Base-by-base conservation (phyloP, 2,888 invertebrate genomes). In the Spatulosminthurus flaviceps region DNA sequence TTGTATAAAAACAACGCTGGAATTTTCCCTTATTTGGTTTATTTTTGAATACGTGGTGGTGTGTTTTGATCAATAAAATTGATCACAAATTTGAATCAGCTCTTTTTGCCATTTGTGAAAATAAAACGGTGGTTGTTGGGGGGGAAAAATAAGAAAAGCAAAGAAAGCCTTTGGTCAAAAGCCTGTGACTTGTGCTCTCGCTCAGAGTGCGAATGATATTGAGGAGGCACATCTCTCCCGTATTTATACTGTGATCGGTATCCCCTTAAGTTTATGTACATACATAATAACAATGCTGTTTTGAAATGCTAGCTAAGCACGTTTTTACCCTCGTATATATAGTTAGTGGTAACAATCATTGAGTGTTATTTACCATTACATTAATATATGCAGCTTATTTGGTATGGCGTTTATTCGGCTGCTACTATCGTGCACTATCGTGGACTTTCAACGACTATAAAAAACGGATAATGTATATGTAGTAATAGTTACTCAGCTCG, bases 71-170 rank as follows among this genome's bases (percentile, higher is more conserved):
- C 67, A 67, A 67, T 28, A 51, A 51, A 67, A 24, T 28, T 67
- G 67, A 67, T 67, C 67, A 67, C 9, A 67, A 28, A 67, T 28
- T 28, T 16, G 29, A 28, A 29, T 24, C 67, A 67, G 28, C 29
- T 67, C 67, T 67, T 67, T 67, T 67, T 67, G 26, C 29, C 67
- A 67, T 67, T 67, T 67, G 67, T 67, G 67, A 67, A 67, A 67
- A 19, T 26, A 67, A 67, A 67, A 67, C n/a, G n/a, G n/a, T n/a
- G n/a, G n/a, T n/a, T 28, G n/a, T 28, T 9, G n/a, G n/a, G 29
- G n/a, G 29, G 21, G 66, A 66, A 34, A 66, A 67, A 67, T 29
- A 16, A 67, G 28, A 19, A 16, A 67, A 67, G n/a, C n/a, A 67
- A 67, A 28, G 29, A 5, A 67, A 19, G 29, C 19, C n/a, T 67